phyloP scores from a whole-genome alignment of 2,797 vertebrate genomes.

The Monodelphis domestica region DNA sequence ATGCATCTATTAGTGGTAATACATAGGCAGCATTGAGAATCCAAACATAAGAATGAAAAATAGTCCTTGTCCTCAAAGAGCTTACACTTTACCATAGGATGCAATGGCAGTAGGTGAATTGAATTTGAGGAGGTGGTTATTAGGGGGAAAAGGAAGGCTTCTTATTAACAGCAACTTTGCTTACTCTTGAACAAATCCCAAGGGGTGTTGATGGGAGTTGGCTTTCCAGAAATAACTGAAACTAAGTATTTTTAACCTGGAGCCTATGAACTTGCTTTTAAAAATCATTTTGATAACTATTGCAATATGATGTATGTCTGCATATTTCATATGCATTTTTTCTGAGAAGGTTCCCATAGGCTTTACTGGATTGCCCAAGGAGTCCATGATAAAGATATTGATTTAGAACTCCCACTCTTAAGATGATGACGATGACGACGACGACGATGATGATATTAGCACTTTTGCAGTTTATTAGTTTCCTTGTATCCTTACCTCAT shows the following conservation, averaged over 20 bases:
- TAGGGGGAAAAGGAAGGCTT: background rate
- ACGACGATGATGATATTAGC: no score
- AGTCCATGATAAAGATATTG: background rate
- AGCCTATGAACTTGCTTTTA: background rate
- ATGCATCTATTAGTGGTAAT: background rate
- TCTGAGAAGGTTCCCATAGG: background rate
- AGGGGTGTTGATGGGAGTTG: background rate
- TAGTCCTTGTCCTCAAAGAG: background rate
- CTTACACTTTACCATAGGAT: background rate
- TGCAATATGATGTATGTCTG: background rate
- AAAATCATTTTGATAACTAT: background rate
- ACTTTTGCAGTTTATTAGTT: background rate
- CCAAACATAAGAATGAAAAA: background rate
- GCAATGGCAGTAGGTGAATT: background rate
- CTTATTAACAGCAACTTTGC: background rate
- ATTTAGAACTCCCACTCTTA: background rate
- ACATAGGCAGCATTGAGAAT: background rate
- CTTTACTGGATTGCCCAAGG: background rate
- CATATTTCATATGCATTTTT: background rate
- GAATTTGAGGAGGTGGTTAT: background rate
- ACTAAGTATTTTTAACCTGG: background rate
- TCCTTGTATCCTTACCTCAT: background rate
- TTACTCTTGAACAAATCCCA: background rate
- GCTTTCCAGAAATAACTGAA: background rate
- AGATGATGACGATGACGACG: background rate